A percentile compares a stretch with the other conserved stretches of the same genome.
Conservation (phyloP, 2,797 vertebrate species). For the Fundulus diaphanus region DNA sequence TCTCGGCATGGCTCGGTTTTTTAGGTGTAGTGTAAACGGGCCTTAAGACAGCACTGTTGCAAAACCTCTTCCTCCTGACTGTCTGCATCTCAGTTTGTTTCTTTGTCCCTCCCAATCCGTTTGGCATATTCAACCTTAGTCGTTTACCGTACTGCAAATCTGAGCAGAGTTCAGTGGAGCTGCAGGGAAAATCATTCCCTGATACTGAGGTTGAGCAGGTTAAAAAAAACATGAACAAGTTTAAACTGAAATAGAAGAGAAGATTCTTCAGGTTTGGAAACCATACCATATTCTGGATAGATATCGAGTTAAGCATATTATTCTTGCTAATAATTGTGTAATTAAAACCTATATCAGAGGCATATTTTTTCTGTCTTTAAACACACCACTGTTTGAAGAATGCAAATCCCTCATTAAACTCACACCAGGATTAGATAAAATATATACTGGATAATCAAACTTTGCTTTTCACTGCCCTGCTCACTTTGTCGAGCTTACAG, state of each 20-base stretch:
- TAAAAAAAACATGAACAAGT: constrained; percentile 33
- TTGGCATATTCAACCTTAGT: constrained; percentile 56
- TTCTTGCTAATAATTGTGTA: constrained; percentile 7
- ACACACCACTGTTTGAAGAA: constrained; percentile 8
- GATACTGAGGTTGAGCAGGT: constrained; percentile 39
- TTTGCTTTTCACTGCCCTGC: background rate
- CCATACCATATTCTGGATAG: constrained; percentile 17
- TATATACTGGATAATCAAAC: constrained; percentile 2
- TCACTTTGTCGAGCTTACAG: background rate
- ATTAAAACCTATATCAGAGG: constrained; percentile 30
- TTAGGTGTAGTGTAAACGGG: no score
- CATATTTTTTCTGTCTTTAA: constrained; percentile 4
- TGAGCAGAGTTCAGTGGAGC: constrained; percentile 56
- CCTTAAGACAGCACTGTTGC: constrained; percentile 30
- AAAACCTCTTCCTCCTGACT: constrained; percentile 10
- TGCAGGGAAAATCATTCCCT: constrained; percentile 48
- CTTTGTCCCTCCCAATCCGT: constrained; percentile 29
- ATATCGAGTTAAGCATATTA: constrained; percentile 9
- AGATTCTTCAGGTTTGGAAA: constrained; percentile 12
- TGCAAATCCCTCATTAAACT: background rate
- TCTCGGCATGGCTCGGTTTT: no score
- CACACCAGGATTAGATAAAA: constrained; percentile 6
- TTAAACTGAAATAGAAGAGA: constrained; percentile 3
- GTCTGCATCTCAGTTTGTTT: constrained; percentile 26
- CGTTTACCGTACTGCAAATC: constrained; percentile 59